These are phyloP conservation scores for Drosophila neoperkinsi DNA, from an alignment of 2,888 invertebrate species.

Conservation along the genomic window DNA sequence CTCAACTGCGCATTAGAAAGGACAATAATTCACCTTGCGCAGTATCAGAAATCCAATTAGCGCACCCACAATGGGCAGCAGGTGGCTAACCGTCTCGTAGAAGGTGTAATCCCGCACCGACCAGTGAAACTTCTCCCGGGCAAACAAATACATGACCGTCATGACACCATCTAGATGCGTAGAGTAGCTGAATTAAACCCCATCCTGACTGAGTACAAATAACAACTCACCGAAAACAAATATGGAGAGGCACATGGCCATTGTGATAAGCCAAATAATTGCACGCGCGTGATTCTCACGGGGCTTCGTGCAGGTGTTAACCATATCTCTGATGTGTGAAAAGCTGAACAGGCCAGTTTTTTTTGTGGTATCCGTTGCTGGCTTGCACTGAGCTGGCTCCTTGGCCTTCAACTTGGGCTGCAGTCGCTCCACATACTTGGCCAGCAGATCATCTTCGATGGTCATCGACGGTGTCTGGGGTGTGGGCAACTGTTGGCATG, in stretches of 20 bases:
- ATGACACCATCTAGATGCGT: constrained; percentile 74
- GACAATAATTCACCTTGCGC: constrained; percentile 84
- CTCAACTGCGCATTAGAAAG: background rate
- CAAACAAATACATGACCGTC: constrained; percentile 88
- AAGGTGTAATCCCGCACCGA: constrained; percentile 88
- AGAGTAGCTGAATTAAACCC: background rate
- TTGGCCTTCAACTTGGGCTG: constrained; percentile 34
- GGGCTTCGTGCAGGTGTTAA: constrained; percentile 80
- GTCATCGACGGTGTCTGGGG: constrained; percentile 48
- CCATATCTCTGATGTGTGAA: constrained; percentile 81
- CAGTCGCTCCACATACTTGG: constrained; percentile 70
- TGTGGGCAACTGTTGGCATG: constrained; percentile 48
- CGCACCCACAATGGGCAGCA: constrained; percentile 87
- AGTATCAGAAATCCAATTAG: constrained; percentile 87
- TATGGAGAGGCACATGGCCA: constrained; percentile 78
- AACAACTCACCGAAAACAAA: constrained; percentile 80
- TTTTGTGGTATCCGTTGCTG: constrained; percentile 18
- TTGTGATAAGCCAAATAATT: constrained; percentile 83
- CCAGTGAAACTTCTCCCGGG: constrained; percentile 89
- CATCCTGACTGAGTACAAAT: background rate
- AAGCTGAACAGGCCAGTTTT: constrained; percentile 75
- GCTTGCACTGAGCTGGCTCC: constrained; percentile 13
- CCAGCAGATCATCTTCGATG: constrained; percentile 56
- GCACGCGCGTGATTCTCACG: constrained; percentile 82
- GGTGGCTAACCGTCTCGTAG: constrained; percentile 86